These are phyloP conservation scores for Megamerina dolium DNA, from an alignment of 2,888 invertebrate genomes.

Conservation along the genomic window DNA sequence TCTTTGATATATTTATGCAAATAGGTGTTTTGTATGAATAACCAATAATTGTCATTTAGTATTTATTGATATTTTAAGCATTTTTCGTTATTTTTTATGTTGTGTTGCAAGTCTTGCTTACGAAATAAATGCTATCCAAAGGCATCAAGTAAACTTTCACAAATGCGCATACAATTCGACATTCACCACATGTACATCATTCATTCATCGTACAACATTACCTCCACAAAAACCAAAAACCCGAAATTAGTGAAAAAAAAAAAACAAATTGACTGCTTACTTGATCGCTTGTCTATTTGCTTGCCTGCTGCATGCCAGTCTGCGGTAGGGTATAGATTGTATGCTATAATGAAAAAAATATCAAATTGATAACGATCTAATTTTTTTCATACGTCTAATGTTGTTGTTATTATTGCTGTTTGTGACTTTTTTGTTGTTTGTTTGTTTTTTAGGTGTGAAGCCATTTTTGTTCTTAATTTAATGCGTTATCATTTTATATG, in stretches of 20 bases:
- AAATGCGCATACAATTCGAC: not conserved
- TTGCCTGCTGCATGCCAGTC: not conserved
- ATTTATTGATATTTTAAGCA: too few species aligned
- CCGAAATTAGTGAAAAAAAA: too few species aligned
- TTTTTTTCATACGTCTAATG: not conserved
- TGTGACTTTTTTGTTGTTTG: slow-evolving; percentile 2
- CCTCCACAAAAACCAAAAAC: not conserved
- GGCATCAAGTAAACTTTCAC: too few species aligned
- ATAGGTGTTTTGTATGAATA: too few species aligned
- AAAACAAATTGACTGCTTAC: too few species aligned
- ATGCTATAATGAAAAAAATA: too few species aligned
- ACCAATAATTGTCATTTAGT: too few species aligned
- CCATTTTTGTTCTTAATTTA: slow-evolving; percentile 24
- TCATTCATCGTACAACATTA: not conserved
- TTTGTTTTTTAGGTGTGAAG: slow-evolving; percentile 17
- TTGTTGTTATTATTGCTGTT: slow-evolving; percentile 2
- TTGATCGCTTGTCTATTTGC: not conserved
- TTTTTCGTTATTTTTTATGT: too few species aligned
- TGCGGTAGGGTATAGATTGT: not conserved
- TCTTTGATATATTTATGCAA: too few species aligned
- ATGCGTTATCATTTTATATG: slow-evolving; percentile 8
- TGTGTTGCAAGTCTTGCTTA: too few species aligned
- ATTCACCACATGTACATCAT: not conserved
- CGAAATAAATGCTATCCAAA: too few species aligned
- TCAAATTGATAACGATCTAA: slow-evolving; percentile 22